These are phyloP conservation scores for Hafferia zeledoni DNA, from an alignment of 2,797 vertebrate species.

Conservation along the genomic window DNA sequence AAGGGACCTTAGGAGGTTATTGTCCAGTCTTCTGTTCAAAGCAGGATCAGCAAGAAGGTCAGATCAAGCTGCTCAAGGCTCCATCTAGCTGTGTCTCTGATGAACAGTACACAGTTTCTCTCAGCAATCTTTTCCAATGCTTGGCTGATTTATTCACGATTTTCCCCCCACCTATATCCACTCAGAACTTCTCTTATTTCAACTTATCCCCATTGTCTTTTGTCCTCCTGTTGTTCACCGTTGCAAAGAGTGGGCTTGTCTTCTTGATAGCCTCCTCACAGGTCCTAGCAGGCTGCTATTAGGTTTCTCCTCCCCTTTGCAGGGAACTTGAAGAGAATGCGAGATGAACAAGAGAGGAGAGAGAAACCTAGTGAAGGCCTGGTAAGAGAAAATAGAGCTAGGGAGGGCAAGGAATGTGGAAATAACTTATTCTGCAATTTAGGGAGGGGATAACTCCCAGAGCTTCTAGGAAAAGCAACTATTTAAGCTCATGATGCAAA, in stretches of 20 bases:
- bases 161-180: accelerated
- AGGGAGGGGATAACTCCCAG: neutral
- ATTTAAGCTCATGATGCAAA: neutral
- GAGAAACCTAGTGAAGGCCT: neutral
- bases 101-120: neutral
- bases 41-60: neutral
- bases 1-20: neutral
- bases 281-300: neutral
- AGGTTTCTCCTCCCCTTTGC: neutral
- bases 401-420: neutral
- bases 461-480: neutral
- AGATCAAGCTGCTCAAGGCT: neutral
- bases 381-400: neutral
- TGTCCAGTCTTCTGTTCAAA: neutral
- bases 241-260: neutral
- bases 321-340: neutral
- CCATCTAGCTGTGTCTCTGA: neutral
- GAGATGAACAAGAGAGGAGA: neutral
- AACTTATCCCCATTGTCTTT: neutral
- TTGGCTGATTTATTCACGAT: neutral
- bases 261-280: neutral
- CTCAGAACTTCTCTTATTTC: neutral
- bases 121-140: neutral
- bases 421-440: neutral
- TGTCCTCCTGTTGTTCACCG: neutral